Percentiles rank a stretch among this genome's conserved stretches.
These are phyloP conservation scores for Proisotoma minuta DNA, from an alignment of 2,888 invertebrate species.

Conservation along the genomic window DNA sequence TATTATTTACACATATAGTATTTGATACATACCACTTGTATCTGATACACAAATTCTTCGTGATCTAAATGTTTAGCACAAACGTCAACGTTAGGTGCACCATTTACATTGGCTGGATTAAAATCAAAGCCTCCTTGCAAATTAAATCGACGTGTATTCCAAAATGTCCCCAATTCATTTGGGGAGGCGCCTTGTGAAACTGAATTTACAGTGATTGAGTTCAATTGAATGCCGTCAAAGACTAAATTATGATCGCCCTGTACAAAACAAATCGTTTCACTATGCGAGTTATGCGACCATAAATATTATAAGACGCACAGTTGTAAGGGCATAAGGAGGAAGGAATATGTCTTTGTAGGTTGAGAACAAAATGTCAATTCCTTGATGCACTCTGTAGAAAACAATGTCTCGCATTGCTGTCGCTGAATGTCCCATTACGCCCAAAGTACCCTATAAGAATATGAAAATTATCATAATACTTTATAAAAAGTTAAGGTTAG, in stretches of 20 bases:
- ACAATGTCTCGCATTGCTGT: constrained; percentile 82
- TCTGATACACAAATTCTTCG: constrained; percentile 46
- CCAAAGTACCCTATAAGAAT: background rate
- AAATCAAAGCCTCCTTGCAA: constrained; percentile 76
- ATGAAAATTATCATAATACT: background rate
- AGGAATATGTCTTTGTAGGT: constrained; percentile 66
- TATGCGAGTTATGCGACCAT: constrained; percentile 51
- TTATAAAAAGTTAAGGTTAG: background rate
- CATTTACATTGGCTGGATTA: constrained; percentile 8
- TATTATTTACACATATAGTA: background rate
- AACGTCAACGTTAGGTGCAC: constrained; percentile 27
- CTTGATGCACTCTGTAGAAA: constrained; percentile 80
- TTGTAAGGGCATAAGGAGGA: constrained; percentile 39
- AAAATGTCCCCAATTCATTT: constrained; percentile 65
- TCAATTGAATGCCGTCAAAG: constrained; percentile 1
- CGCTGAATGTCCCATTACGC: constrained; percentile 52
- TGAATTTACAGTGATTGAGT: background rate
- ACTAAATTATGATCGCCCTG: background rate
- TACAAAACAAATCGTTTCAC: constrained; percentile 48
- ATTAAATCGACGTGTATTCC: constrained; percentile 74
- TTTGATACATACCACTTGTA: constrained; percentile 22
- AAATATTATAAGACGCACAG: constrained; percentile 1
- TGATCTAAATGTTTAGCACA: constrained; percentile 47
- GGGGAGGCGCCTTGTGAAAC: constrained; percentile 52
- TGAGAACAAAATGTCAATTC: constrained; percentile 70